Base-by-base conservation (phyloP, 2,797 vertebrate species). In the Alcedo atthis region DNA sequence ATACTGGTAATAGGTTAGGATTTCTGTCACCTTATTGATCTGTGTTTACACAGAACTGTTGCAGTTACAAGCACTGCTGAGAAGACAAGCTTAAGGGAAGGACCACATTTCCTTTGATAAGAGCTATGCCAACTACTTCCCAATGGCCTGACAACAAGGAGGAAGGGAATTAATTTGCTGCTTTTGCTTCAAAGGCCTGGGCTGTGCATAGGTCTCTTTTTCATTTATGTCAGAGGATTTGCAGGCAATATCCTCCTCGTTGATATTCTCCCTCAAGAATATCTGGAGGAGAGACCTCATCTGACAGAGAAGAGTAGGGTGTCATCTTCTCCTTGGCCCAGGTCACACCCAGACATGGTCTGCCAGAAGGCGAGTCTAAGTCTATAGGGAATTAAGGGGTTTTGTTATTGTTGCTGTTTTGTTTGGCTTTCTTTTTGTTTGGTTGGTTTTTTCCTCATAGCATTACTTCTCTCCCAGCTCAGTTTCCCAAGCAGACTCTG, bases 1-100 rank as follows among this genome's bases (percentile, higher is more conserved):
- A 87, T 81, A 53, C 71, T 63, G 78, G 62, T 78, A 92, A 91
- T 55, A 90, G 80, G 86, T 84, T 89, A 92, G 91, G 86, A 94
- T 92, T 95, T 95, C 48, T 25, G 40, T 81, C 79, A 83, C 71
- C 35, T 82, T 94, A 75, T 63, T 89, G 74, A 83, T 87, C 59
- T 85, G 37, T 95, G 75, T 95, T 95, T 93, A 85, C 95, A 87
- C 62, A 77, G 37, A 40, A 40, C 37, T 40, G 37, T 40, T 40
- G 37, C 37, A 40, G 37, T 40, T 40, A 40, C 37, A 40, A 40
- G 35, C 59, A 78, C 45, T 62, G 75, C 57, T 4, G 77, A 90
- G 91, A 51, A 89, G 63, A 81, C 33, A 70, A 62, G 81, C 76
- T 82, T 71, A 85, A 81, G 62, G 64, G 74, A 78, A 86, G 33